Base-by-base conservation (phyloP, 2,113 vertebrate species). In the Tympanuchus pallidicinctus region DNA sequence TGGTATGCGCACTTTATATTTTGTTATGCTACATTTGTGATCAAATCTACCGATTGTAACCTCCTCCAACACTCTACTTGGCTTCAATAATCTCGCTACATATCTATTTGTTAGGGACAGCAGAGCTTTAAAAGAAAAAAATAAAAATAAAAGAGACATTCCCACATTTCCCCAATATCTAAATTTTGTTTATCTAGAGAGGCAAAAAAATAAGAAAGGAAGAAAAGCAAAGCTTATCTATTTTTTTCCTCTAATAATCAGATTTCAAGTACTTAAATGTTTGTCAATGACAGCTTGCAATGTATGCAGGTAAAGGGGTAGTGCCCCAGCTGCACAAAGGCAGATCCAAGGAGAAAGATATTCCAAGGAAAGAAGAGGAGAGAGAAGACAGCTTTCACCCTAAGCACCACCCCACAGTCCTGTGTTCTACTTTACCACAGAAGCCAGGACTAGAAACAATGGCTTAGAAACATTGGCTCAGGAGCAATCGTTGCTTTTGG, bases 111-210 rank as follows among this genome's bases (percentile, higher is more conserved):
- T 79, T 22, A 57, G 36, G 34, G 15, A 59, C 24, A 63, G 57
- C 14, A 16, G 28, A 5, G 34, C 28, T 50, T 66, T 14, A 11
- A 42, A 42, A 70, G 13, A 45, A 45, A 12, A 13, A n/a, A 38
- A 36, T 36, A 36, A 38, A 56, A 48, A 18, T 24, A 48, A 63
- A 5, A 45, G 9, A 8, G 9, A 8, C 3, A 22, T 17, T 17
- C 9, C 1, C 4, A 1, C 4, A 19, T 45, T 13, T 54, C 13
- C 42, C 25, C 34, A 42, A 11, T 1, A 75, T 27, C 2, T 20
- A 71, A 74, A 5, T 18, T 17, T 66, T 28, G 18, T 60, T 80
- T 69, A 70, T 8, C 16, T 36, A 4, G 3, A 63, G 2, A 5
- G 28, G 48, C 24, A 50, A 50, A 50, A 48, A 50, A 50, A 25